Evolutionary conservation across 2,113 vertebrate species (phyloP), one percentile per base, ranked within the genome.

Genomic region (Corynorhinus townsendii): DNA sequence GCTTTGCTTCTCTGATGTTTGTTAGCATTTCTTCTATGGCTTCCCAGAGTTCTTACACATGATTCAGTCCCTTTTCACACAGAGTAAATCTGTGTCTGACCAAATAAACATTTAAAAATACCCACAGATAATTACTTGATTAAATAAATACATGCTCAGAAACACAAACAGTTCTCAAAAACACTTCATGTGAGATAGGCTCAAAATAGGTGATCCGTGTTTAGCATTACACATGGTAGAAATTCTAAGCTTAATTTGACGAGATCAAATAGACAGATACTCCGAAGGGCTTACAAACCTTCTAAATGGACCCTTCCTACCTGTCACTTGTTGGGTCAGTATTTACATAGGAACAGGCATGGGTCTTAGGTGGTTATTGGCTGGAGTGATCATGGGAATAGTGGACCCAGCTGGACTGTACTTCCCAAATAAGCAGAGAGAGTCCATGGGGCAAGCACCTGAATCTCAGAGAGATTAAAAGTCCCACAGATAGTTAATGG

Each of bases 21-120:
- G 11, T n/a, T 52, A 68, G 56, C 47, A 4, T 33, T 68, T 66
- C 17, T 54, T 64, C 16, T 45, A 3, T 17, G 52, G 28, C 8
- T 90, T 84, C 45, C 86, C 43, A n/a, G 66, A 38, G 11, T 66
- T 88, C 40, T 93, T 47, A 43, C 2, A 14, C 12, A 2, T 0
- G 30, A 68, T 62, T 54, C 73, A 15, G 56, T n/a, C 45, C 47
- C 47, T 87, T 86, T 91, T 80, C 40, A 66, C 11, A 72, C 19
- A 49, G 62, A 86, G 59, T 10, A 79, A 73, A 62, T 9, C 75
- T 45, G 40, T 43, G n/a, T 45, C 35, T 69, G 45, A 68, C 20
- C 43, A 83, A 93, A 71, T 62, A 86, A 82, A 82, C 64, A 75
- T 83, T 86, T 24, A 19, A 83, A 93, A 89, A 95, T 75, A 73